Base-by-base conservation (phyloP, 2,797 vertebrate genomes). In the Silurus lanzhouensis region DNA sequence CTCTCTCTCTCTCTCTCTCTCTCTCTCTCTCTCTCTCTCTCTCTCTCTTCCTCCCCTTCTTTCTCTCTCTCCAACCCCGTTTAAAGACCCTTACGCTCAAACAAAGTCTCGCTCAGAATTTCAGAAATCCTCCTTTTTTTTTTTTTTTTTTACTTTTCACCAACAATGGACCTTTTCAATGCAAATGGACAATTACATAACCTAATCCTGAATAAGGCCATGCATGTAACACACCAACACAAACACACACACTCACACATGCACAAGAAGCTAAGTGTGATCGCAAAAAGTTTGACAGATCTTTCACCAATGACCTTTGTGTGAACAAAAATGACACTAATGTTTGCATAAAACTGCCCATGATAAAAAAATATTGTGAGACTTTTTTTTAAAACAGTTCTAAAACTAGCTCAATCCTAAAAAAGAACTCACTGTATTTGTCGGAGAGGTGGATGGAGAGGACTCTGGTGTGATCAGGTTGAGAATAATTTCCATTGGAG, bases 401-500 rank as follows among this genome's bases (percentile, higher is more conserved):
- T 63, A 27, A 12, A 86, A 82, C 44, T 13, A 22, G 19, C 3
- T 15, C 55, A 25, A 57, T 57, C n/a, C 48, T 55, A 25, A 22
- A 85, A 66, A 82, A 83, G 57, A 64, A 90, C 94, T 95, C 92
- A 95, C 94, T 5, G 86, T 92, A 75, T 77, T 89, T 81, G 87
- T 88, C 48, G 91, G 90, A 86, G 88, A 67, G 44, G 90, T 90
- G 84, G 92, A 90, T 67, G 91, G 91, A 83, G 92, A 91, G 84
- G 92, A 87, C 78, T 95, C 94, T 84, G 93, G 93, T 20, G 94
- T 91, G 88, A 95, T 92, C 92, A 96, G 92, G 91, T 92, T 95
- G 85, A 95, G 91, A 90, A 95, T 94, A 91, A 95, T 93, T 90
- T 96, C 95, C 95, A 95, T 95, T 87, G 85, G 87, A 77, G 89